Evolutionary conservation across 2,113 vertebrate species (phyloP), one percentile per base, ranked within the genome.

Genomic region (Lepus americanus): DNA sequence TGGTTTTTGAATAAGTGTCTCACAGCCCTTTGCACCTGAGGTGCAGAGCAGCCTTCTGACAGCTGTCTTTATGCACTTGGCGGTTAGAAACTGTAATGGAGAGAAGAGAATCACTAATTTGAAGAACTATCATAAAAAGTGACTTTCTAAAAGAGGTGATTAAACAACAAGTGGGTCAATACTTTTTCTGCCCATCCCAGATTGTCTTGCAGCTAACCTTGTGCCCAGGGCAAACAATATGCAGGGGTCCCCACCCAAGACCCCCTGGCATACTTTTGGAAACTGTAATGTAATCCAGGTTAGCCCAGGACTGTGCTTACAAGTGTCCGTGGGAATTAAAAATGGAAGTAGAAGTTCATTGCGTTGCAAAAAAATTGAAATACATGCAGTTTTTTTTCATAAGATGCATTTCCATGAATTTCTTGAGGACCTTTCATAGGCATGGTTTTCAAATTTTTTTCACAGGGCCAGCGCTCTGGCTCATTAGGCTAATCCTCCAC

Each of bases 121-220:
- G 36, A 78, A 78, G 78, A 87, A 81, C 27, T 64, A 67, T 93
- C 73, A 88, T 90, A 87, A 87, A 84, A 69, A 69, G 61, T 72
- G 25, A 61, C 82, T 82, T 89, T 82, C n/a, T 9, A 36, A 81
- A 84, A 36, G n/a, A 69, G 29, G 27, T 13, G 39, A 81, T 87
- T n/a, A 76, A 92, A 77, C 39, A 88, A 89, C 17, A 77, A 17
- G 31, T 82, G 44, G 53, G n/a, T 67, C 33, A 66, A 16, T 70
- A 55, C 84, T 67, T 72, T 83, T 63, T 77, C 29, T 88, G n/a
- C 11, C 79, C 44, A 70, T 6, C 22, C 9, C 8, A 51, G 76
- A 55, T 36, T 61, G 25, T 44, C 33, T 13, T 16, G 51, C 33
- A 70, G 61, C 44, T 87, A 44, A 76, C 31, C 77, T 16, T 61